Conservation (phyloP, 2,888 invertebrate species). For the Drosophila neoperkinsi region DNA sequence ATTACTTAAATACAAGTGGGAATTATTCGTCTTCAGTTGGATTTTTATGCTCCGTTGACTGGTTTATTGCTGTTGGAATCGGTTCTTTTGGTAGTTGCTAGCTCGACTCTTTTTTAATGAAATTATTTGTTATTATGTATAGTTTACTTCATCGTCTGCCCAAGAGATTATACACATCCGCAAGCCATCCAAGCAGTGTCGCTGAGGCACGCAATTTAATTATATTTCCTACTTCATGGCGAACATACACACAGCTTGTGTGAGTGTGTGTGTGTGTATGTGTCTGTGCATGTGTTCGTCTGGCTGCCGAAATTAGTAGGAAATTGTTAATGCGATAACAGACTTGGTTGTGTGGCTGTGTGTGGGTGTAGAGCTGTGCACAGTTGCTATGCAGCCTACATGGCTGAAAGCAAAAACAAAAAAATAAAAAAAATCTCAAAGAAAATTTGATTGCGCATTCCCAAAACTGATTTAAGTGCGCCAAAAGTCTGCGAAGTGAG, state of each 20-base stretch:
- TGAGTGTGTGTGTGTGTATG: constrained; percentile 1
- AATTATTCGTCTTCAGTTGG: constrained; percentile 55
- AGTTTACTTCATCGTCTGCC: constrained; percentile 37
- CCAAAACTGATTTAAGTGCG: constrained; percentile 59
- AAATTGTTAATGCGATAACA: constrained; percentile 78
- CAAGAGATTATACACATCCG: constrained; percentile 30
- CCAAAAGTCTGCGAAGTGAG: constrained; percentile 15
- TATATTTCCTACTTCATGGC: constrained; percentile 50
- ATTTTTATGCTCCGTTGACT: constrained; percentile 49
- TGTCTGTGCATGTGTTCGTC: constrained; percentile 15
- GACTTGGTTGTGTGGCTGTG: constrained; percentile 39
- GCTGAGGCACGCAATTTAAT: constrained; percentile 72
- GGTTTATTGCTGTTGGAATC: constrained; percentile 28
- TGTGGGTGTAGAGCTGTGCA: constrained; percentile 18
- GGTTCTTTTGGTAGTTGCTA: constrained; percentile 8
- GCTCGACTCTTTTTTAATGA: constrained; percentile 46
- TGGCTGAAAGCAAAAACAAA: background rate
- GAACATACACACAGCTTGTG: constrained; percentile 6
- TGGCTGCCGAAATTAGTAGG: constrained; percentile 66
- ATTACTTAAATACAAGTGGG: constrained; percentile 75
- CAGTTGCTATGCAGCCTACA: constrained; percentile 40
- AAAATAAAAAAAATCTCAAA: constrained; percentile 3
- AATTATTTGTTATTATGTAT: constrained; percentile 68
- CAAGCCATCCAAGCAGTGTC: constrained; percentile 13
- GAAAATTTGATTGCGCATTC: constrained; percentile 45